These are phyloP conservation scores for Panorpa germanica DNA, from an alignment of 2,888 invertebrate genomes.

Conservation along the genomic window DNA sequence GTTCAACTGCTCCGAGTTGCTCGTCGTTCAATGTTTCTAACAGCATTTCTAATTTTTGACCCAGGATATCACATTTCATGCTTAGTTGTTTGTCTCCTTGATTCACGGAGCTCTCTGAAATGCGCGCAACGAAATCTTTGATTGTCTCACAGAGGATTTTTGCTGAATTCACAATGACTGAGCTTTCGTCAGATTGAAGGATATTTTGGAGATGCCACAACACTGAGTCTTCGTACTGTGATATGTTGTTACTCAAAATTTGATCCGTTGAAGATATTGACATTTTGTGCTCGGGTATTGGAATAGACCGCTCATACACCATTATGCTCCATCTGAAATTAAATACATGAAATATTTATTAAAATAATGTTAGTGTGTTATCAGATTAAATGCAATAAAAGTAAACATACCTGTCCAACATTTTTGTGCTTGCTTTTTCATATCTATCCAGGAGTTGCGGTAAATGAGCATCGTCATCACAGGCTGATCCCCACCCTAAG, in stretches of 20 bases:
- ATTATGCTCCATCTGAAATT: conserved; percentile 73
- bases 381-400: conserved; percentile 6
- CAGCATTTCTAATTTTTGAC: conserved; percentile 52
- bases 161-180: conserved; percentile 49
- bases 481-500: conserved; percentile 90
- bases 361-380: conserved; percentile 6
- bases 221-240: conserved; percentile 59
- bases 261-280: conserved; percentile 32
- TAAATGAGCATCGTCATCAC: conserved; percentile 87
- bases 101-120: conserved; percentile 33
- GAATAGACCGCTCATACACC: conserved; percentile 66
- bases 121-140: conserved; percentile 48
- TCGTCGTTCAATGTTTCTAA: conserved; percentile 54
- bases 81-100: conserved; percentile 39
- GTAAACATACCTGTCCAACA: conserved; percentile 63
- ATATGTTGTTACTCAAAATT: conserved; percentile 23
- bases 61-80: conserved; percentile 50
- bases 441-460: conserved; percentile 83
- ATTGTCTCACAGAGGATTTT: conserved; percentile 63
- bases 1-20: conserved; percentile 30
- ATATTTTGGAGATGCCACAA: conserved; percentile 71
- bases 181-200: conserved; percentile 61
- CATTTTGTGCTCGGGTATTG: conserved; percentile 32
- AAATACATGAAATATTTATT: no score
- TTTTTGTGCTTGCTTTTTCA: conserved; percentile 93